Conservation (phyloP, 2,797 vertebrate species). For the Novumbra hubbsi region DNA sequence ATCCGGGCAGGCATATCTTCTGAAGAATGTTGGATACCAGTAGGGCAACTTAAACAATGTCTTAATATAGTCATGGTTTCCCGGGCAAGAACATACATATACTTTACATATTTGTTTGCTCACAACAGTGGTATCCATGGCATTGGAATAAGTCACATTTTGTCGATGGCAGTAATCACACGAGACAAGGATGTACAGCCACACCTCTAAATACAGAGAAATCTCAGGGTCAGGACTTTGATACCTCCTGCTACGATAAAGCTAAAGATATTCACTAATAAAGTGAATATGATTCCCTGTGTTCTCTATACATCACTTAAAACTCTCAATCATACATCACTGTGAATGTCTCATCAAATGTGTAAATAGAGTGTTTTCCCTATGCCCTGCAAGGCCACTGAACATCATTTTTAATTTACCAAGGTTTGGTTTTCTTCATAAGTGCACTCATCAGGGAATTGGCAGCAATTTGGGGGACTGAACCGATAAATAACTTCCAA, state of each 20-base stretch:
- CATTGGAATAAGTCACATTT: neutral
- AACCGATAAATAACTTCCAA: conserved; percentile 38
- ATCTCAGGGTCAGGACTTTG: conserved; percentile 56
- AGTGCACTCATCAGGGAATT: neutral
- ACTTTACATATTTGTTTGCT: neutral
- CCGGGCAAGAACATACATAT: neutral
- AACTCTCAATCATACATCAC: neutral
- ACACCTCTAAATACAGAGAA: conserved; percentile 35
- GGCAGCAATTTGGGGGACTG: neutral
- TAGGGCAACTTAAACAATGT: neutral
- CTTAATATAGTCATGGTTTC: neutral
- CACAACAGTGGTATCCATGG: neutral
- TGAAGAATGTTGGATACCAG: neutral
- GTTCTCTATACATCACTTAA: neutral
- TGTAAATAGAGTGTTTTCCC: neutral
- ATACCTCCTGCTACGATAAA: conserved; percentile 31
- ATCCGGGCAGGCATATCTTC: no score
- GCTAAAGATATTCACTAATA: no score
- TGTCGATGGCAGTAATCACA: no score
- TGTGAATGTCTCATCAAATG: neutral
- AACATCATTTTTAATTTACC: neutral
- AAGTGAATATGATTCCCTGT: neutral
- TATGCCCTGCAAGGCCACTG: neutral
- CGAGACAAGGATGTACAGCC: conserved; percentile 46
- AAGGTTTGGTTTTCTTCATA: neutral